Evolutionary conservation across 1,140 invertebrate genomes (phyloP).

Genomic region (Agraylea sexmaculata): DNA sequence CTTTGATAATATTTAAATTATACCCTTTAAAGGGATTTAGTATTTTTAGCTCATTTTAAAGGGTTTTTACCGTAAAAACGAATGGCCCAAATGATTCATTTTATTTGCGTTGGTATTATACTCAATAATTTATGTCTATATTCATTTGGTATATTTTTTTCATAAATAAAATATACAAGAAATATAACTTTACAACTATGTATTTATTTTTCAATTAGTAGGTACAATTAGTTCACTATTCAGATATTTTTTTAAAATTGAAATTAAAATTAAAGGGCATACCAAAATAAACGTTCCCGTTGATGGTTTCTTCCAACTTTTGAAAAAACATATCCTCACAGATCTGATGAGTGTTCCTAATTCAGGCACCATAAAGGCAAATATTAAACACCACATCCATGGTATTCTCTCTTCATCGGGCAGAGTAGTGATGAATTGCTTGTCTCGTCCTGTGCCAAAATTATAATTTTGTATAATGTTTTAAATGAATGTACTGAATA

Average conservation of each 20-base stretch:
- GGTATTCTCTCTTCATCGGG: constrained; percentile 73
- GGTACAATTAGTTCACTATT: too few relatives aligned
- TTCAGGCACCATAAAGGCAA: constrained; percentile 76
- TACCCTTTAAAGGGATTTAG: too few relatives aligned
- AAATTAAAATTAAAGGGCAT: constrained; percentile 17
- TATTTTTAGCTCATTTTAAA: too few relatives aligned
- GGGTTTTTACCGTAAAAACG: too few relatives aligned
- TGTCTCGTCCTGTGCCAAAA: constrained; percentile 57
- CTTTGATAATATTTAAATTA: too few relatives aligned
- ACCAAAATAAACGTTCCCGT: constrained; percentile 51
- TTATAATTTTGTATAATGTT: not conserved
- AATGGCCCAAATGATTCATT: too few relatives aligned
- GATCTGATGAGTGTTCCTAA: constrained; percentile 73
- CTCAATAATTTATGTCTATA: constrained; percentile 1
- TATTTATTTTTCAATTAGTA: too few relatives aligned
- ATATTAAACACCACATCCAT: constrained; percentile 84
- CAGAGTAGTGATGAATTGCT: constrained; percentile 62
- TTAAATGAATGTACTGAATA: constrained; percentile 1
- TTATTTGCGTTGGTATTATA: too few relatives aligned
- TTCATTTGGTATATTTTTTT: not conserved
- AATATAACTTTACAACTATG: constrained; percentile 1
- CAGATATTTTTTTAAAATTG: not conserved
- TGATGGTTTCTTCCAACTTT: constrained; percentile 57
- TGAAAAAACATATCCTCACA: constrained; percentile 82
- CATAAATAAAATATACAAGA: not conserved